phyloP scores from a whole-genome alignment of 2,888 invertebrate genomes.

The Perithous albicinctus region DNA sequence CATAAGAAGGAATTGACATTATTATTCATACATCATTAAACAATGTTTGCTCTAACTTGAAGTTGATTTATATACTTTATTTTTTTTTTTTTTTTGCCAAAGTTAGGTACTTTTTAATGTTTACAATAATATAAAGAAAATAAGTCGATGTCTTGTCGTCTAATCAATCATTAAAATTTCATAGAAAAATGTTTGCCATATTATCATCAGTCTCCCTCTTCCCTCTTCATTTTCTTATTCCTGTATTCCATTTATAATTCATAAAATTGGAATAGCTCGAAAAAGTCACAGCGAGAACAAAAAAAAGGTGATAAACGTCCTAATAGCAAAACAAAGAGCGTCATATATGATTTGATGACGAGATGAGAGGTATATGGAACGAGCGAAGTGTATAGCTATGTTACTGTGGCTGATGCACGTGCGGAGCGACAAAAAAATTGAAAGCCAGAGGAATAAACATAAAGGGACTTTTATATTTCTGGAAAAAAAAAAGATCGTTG shows the following conservation, averaged over 20 bases:
- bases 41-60: too few relatives aligned
- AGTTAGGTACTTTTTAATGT: too few relatives aligned
- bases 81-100: too few relatives aligned
- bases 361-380: conserved; percentile 8
- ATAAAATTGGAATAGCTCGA: background rate
- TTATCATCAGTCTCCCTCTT: background rate
- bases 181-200: background rate
- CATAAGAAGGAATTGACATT: too few relatives aligned
- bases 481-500: conserved; percentile 24
- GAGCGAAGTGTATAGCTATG: conserved; percentile 10
- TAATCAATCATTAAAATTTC: background rate
- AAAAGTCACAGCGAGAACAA: background rate
- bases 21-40: too few relatives aligned
- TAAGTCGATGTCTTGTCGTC: background rate
- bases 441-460: conserved; percentile 50
- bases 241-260: background rate
- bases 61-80: too few relatives aligned
- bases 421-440: conserved; percentile 28
- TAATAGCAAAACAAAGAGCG: conserved; percentile 30
- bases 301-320: conserved; percentile 34
- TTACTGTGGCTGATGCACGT: background rate
- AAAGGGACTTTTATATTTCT: conserved; percentile 53
- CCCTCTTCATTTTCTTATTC: background rate
- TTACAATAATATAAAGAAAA: background rate
- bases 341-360: conserved; percentile 37